Conservation (phyloP, 1,140 invertebrate species). For the Geopemphigus sp. region DNA sequence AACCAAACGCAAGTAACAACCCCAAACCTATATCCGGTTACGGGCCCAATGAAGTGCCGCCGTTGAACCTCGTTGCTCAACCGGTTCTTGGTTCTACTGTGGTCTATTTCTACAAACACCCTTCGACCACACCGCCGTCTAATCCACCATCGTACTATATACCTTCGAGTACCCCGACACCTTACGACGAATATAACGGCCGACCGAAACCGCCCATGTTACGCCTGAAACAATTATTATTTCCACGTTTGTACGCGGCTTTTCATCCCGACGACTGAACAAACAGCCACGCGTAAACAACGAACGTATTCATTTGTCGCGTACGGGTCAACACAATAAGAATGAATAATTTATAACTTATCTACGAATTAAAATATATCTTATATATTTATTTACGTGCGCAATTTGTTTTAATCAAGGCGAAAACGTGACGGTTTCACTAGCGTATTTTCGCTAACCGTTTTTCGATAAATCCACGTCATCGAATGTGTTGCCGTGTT, state of each 20-base stretch:
- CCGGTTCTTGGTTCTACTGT: conserved; percentile 14
- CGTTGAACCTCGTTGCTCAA: neutral
- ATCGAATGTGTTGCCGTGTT: neutral
- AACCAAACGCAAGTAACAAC: neutral
- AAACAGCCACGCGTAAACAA: neutral
- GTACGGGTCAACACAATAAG: too few relatives aligned
- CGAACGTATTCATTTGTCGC: too few relatives aligned
- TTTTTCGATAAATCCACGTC: neutral
- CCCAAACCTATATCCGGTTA: conserved; percentile 26
- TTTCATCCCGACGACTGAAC: conserved; percentile 20
- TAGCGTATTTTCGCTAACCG: neutral
- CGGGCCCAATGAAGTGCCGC: conserved; percentile 7
- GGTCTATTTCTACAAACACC: conserved; percentile 22
- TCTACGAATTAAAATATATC: too few relatives aligned
- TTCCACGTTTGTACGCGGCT: conserved; percentile 31
- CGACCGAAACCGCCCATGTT: conserved; percentile 6
- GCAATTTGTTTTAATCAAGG: neutral
- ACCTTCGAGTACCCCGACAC: neutral
- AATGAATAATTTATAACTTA: too few relatives aligned
- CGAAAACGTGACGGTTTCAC: conserved; percentile 32
- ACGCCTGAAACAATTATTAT: conserved; percentile 38
- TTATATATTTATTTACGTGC: too few relatives aligned
- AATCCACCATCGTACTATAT: neutral
- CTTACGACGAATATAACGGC: neutral
- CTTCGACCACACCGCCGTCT: neutral